Evolutionary conservation across 2,888 invertebrate genomes (phyloP), one percentile per base, ranked within the genome.

Genomic region (Tineola bisselliella): DNA sequence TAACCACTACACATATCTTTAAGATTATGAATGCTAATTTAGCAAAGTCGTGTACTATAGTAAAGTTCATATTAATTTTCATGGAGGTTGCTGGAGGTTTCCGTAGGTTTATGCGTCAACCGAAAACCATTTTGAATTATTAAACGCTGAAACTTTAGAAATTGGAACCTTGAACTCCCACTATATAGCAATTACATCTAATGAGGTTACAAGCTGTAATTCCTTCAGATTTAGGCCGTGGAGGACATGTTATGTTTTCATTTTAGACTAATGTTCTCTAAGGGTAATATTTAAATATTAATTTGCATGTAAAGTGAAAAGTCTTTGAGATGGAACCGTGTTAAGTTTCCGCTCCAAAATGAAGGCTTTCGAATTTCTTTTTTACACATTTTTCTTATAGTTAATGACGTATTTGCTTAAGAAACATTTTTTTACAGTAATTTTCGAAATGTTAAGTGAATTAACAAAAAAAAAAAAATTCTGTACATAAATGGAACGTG

Each of bases 281-380:
- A n/a, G 17, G 48, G 48, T 17, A 48, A 48, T 15, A 48, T 48
- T 48, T 48, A 15, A 38, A 38, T 38, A 38, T 38, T 38, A 48
- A 54, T 54, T 54, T 54, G 17, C 54, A 54, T 54, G 18, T 54
- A 54, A 54, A 54, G 54, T 54, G 54, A 25, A 54, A 54, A 25
- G 12, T 25, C 25, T 54, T 54, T 54, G 54, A 6, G 48, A 48
- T 17, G 17, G 48, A 10, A 17, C 48, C 48, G 48, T 48, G 17
- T 48, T 15, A 48, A 15, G n/a, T 17, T 17, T 17, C 38, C 48
- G 13, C 48, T 48, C 17, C 17, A 48, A 10, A 48, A 48, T 17
- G 48, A 48, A 17, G 10, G 15, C 48, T 48, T n/a, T 48, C 15
- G 15, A 48, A 10, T 6, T 6, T 31, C 10, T 38, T 10, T 48